Percentiles rank a stretch among this genome's conserved stretches.
Evolutionary conservation across 1,140 invertebrate species (phyloP).

Genomic region (Zaprionus inermis): DNA sequence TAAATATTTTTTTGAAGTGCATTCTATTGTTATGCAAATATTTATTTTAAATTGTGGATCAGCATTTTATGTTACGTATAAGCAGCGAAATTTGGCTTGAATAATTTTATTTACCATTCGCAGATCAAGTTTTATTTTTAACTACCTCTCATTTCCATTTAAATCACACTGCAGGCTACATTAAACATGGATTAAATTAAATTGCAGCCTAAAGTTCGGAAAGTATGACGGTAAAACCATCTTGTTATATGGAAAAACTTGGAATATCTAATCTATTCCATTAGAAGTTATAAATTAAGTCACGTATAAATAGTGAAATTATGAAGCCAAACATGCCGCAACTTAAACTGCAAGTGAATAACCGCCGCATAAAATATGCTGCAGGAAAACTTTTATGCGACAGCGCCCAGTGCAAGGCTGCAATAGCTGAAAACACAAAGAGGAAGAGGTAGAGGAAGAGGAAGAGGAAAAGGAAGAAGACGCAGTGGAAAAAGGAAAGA

Average conservation of each 20-base stretch:
- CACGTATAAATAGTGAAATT: conserved; percentile 10
- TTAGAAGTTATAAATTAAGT: conserved; percentile 8
- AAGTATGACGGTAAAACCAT: not conserved
- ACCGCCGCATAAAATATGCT: conserved; percentile 58
- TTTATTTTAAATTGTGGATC: no score
- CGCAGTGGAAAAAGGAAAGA: not conserved
- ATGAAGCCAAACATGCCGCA: conserved; percentile 19
- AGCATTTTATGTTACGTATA: no score
- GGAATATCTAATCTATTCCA: not conserved
- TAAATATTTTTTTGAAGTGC: no score
- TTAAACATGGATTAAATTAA: conserved; percentile 1
- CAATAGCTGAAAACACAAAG: conserved; percentile 3
- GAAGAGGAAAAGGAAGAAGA: not conserved
- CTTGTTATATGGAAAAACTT: not conserved
- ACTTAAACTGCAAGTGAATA: conserved; percentile 53
- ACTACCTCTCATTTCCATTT: not conserved
- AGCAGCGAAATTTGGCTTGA: no score
- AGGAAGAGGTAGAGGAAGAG: not conserved
- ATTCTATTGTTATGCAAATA: no score
- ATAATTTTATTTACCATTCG: no score
- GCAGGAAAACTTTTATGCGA: conserved; percentile 24
- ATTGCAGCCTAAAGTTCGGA: not conserved
- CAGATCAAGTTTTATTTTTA: no score
- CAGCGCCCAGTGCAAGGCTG: conserved; percentile 13
- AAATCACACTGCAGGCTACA: not conserved